Percentiles rank a stretch among this genome's conserved stretches.
Conservation (phyloP, 2,888 invertebrate species). For the Listrodromus nycthemerus region DNA sequence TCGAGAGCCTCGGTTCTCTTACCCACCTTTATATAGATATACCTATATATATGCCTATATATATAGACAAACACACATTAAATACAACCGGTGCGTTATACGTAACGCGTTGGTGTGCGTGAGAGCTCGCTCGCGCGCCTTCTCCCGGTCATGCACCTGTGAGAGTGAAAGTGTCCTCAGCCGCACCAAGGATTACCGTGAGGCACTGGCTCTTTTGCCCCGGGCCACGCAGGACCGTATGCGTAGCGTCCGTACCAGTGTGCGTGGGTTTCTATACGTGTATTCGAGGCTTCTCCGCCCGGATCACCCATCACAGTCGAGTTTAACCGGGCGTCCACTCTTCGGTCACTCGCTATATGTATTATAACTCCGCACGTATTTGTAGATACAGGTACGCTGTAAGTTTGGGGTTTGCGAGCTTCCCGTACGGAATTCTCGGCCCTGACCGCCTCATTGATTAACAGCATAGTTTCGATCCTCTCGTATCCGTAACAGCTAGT, state of each 20-base stretch:
- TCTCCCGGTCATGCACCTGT: conserved; percentile 83
- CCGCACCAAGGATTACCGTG: conserved; percentile 64
- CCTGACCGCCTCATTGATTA: background rate
- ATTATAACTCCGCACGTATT: background rate
- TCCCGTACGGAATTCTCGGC: background rate
- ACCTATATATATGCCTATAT: background rate
- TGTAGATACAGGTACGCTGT: background rate
- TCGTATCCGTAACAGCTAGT: background rate
- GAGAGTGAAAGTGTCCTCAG: conserved; percentile 83
- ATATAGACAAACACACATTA: too few species aligned
- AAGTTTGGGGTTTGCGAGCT: background rate
- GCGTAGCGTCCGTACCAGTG: background rate
- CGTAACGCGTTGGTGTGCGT: conserved; percentile 32
- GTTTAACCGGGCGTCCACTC: conserved; percentile 6
- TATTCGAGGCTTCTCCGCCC: background rate
- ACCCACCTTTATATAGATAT: background rate
- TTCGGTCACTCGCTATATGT: background rate
- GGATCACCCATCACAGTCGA: conserved; percentile 4
- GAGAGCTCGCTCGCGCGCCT: conserved; percentile 68
- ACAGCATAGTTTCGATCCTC: background rate
- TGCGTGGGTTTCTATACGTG: background rate
- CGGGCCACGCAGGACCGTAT: conserved; percentile 20
- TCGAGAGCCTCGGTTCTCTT: conserved; percentile 11
- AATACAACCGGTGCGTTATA: conserved; percentile 11
- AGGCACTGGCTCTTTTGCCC: conserved; percentile 46